Base-by-base conservation (phyloP, 2,113 vertebrate genomes). In the Mixornis gularis region DNA sequence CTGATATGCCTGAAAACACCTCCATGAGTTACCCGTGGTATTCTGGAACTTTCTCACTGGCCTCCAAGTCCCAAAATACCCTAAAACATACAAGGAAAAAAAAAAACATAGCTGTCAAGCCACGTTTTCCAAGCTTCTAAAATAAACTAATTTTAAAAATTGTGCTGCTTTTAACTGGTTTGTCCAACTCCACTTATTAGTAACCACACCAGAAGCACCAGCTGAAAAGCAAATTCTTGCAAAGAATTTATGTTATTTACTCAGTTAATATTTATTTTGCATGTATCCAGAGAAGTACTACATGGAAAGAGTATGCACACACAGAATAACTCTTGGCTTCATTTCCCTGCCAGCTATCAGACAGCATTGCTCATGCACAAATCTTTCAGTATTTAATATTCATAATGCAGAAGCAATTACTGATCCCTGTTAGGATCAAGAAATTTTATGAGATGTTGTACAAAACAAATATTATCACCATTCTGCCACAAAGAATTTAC, bases 221-320 rank as follows among this genome's bases (percentile, higher is more conserved):
- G 4, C 51, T 70, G 21, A 77, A 82, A 16, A 87, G 26, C 36
- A 92, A 91, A 83, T 30, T 34, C 17, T 66, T 74, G 25, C 64
- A 30, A 77, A 83, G 34, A 44, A 44, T 26, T 9, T 3, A 22
- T 25, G 6, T 36, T 83, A 46, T 79, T 92, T 78, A 58, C 55
- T 52, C 64, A 71, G 49, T 81, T 74, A 88, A 49, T 11, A 19
- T 95, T 95, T 95, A 94, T 95, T 95, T 90, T 46, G 12, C 58
- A 52, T 21, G 15, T 30, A 34, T 85, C 46, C 80, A 46, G 58
- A 70, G 41, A 76, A 83, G 22, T 8, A 4, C 17, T 84, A 71
- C 64, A 71, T 7, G 24, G n/a, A 79, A 93, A 69, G 38, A 53
- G 4, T 6, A 25, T 13, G 24, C 16, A 74, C n/a, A 63, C 27